Evolutionary conservation across 2,888 invertebrate species (phyloP), one percentile per base, ranked within the genome.

Genomic region (Idaea biselata): DNA sequence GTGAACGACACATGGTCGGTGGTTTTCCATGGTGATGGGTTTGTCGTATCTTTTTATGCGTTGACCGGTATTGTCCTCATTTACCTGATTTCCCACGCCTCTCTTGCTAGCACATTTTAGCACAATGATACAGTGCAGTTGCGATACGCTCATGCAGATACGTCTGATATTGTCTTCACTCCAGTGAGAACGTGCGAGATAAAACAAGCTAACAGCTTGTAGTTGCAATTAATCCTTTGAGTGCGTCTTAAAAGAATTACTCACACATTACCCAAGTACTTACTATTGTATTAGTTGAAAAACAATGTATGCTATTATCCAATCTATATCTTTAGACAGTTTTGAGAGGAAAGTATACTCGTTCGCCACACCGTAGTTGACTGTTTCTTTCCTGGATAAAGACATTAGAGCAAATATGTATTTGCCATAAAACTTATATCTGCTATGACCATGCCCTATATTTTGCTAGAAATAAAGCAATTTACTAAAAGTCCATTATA

Each of bases 41-140:
- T 87, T 88, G 88, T 87, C 79, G 69, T 81, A 81, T 86, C 81
- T 88, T 87, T 89, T 87, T 86, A 80, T 88, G 73, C 76, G 71
- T 65, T 67, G 77, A 78, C 68, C 80, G 80, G 82, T 80, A 85
- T 87, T 87, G 86, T 88, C 2, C 11, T 6, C 44, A 44, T 3
- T 44, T 44, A 44, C 44, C 44, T 44, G 44, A 71, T 72, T 87
- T 89, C 88, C 87, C 89, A 89, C 88, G 89, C 69, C 68, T 71
- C 69, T 75, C 68, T 67, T 66, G 63, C 64, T 60, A 66, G 71
- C 67, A 67, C 69, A 64, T 25, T 25, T 25, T 25, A 25, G 25
- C 25, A 25, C 25, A 25, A 25, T 25, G 25, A 25, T 25, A 25
- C 1, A 66, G 66, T 68, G 70, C 63, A 63, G 65, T 60, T 62